A percentile compares a stretch with the other conserved stretches of the same genome.
Conservation (phyloP, 2,888 invertebrate genomes). For the Nasonovia ribisnigri region DNA sequence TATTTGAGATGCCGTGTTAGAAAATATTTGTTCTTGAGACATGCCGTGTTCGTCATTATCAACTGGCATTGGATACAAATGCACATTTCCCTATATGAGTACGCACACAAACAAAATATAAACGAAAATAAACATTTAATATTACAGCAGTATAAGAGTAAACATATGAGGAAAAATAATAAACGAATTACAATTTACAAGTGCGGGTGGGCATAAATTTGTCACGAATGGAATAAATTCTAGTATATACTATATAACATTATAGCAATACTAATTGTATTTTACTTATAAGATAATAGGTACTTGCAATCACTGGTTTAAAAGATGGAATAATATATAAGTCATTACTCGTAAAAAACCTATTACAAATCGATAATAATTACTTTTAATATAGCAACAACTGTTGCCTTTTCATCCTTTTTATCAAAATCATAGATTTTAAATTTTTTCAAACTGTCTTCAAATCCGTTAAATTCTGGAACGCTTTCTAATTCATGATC, state of each 20-base stretch:
- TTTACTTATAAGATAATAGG: background rate
- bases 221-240: background rate
- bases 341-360: background rate
- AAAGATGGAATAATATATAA: background rate
- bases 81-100: conserved; percentile 19
- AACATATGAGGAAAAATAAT: background rate
- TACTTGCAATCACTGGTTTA: background rate
- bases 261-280: background rate
- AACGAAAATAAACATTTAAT: background rate
- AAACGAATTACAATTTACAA: background rate
- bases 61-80: conserved; percentile 1
- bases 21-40: background rate
- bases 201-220: background rate
- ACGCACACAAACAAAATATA: background rate
- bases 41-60: background rate
- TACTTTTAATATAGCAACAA: conserved; percentile 52
- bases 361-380: background rate
- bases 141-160: background rate
- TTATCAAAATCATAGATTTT: conserved; percentile 35
- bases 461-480: conserved; percentile 72
- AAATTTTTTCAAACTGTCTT: conserved; percentile 70
- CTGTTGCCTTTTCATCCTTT: background rate
- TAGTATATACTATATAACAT: background rate
- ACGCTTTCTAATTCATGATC: conserved; percentile 72
- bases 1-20: conserved; percentile 70